Conservation (phyloP, 2,797 vertebrate species). For the Protosalanx chinensis region DNA sequence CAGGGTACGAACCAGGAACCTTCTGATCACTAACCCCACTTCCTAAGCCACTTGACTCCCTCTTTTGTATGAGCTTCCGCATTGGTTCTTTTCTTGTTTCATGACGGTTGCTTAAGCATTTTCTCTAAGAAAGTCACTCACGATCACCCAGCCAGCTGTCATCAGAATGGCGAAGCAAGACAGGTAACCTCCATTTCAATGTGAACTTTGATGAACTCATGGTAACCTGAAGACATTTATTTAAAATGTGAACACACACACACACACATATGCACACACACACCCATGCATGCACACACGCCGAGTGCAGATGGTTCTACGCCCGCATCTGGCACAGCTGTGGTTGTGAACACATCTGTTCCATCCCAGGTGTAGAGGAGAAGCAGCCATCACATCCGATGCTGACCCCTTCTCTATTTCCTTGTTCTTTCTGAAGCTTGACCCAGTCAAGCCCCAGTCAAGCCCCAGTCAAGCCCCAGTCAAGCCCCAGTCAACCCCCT, state of each 20-base stretch:
- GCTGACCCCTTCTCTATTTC: conserved; percentile 54
- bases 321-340: conserved; percentile 72
- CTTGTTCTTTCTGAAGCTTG: conserved; percentile 24
- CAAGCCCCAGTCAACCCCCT: neutral
- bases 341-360: conserved; percentile 68
- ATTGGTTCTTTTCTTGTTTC: conserved; percentile 56
- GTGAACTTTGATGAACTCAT: neutral
- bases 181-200: neutral
- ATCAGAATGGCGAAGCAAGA: neutral
- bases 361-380: conserved; percentile 53
- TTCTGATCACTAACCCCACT: too few species aligned
- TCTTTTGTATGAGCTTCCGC: conserved; percentile 2
- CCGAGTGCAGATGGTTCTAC: conserved; percentile 59
- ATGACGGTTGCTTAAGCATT: conserved; percentile 58
- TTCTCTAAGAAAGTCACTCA: conserved; percentile 35
- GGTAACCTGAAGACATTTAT: neutral
- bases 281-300: conserved; percentile 19
- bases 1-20: too few species aligned
- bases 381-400: conserved; percentile 42
- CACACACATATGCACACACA: conserved; percentile 2
- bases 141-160: neutral
- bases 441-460: neutral
- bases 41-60: too few species aligned
- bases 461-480: neutral
- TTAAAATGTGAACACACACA: neutral